Conservation (phyloP, 2,888 invertebrate genomes). For the Tetragnatha montana region DNA sequence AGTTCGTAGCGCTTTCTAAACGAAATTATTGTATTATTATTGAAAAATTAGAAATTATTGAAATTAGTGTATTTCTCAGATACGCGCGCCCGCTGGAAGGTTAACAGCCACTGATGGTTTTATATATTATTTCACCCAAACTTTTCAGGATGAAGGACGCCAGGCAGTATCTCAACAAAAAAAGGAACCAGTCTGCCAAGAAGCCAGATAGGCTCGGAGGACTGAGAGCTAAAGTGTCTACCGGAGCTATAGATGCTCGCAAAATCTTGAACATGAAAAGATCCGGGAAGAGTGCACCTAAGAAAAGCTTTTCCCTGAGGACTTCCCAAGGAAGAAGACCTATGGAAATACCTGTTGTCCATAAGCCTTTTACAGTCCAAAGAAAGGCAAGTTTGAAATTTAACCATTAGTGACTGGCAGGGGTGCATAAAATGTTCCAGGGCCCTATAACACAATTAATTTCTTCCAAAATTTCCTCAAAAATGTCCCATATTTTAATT, state of each 20-base stretch:
- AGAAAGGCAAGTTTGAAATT: neutral
- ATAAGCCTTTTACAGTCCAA: neutral
- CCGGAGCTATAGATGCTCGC: constrained; percentile 23
- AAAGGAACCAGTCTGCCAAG: neutral
- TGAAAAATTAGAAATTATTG: too few species aligned
- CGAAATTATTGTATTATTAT: too few species aligned
- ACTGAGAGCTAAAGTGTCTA: neutral
- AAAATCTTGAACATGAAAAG: constrained; percentile 45
- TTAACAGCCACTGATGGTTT: too few species aligned
- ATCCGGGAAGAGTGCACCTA: neutral
- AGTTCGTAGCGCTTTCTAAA: too few species aligned
- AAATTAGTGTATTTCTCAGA: too few species aligned
- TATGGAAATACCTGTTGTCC: neutral
- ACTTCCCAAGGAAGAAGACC: neutral
- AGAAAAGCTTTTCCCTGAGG: neutral
- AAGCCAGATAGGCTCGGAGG: neutral
- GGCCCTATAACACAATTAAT: too few species aligned
- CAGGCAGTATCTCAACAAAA: constrained; percentile 33
- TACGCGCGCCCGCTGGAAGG: too few species aligned
- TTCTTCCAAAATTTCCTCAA: too few species aligned
- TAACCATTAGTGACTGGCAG: too few species aligned
- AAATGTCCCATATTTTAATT: too few species aligned
- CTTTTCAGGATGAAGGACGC: constrained; percentile 50
- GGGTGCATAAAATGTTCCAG: too few species aligned
- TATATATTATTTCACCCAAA: neutral